Conservation (phyloP, 2,888 invertebrate species). For the Notocelia uddmanniana region DNA sequence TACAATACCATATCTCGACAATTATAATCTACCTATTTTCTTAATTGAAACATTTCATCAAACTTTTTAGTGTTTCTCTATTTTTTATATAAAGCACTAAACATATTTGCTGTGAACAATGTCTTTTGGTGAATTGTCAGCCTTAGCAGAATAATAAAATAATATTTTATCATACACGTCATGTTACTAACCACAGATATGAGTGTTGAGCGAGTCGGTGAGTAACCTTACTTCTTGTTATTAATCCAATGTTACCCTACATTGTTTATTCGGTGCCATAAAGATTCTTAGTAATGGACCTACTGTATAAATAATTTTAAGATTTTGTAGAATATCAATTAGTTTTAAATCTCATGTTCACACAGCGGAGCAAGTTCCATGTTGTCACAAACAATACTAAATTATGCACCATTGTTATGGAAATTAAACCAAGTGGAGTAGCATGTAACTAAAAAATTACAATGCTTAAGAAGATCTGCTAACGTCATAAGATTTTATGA, state of each 20-base stretch:
- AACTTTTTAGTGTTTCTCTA: slow-evolving; percentile 32
- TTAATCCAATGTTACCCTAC: slow-evolving; percentile 47
- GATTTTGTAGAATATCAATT: slow-evolving; percentile 34
- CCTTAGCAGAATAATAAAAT: slow-evolving; percentile 38
- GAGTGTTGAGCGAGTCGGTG: slow-evolving; percentile 32
- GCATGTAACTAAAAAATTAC: slow-evolving; percentile 25
- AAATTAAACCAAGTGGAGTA: slow-evolving; percentile 29
- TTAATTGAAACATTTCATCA: slow-evolving; percentile 38
- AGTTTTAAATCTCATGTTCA: slow-evolving; percentile 19
- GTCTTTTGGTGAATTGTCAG: slow-evolving; percentile 61
- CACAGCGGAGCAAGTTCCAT: slow-evolving; percentile 2
- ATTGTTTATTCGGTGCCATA: slow-evolving; percentile 70
- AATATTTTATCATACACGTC: slow-evolving; percentile 22
- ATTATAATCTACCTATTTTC: slow-evolving; percentile 37
- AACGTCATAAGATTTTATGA: slow-evolving; percentile 22
- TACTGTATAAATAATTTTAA: slow-evolving; percentile 46
- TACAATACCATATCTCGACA: slow-evolving; percentile 44
- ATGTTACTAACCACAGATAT: slow-evolving; percentile 33
- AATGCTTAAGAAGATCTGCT: slow-evolving; percentile 27
- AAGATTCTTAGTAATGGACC: slow-evolving; percentile 56
- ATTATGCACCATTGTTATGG: slow-evolving; percentile 28
- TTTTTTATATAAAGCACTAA: slow-evolving; percentile 45
- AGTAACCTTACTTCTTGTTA: slow-evolving; percentile 43
- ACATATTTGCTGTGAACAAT: slow-evolving; percentile 54
- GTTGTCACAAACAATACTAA: slow-evolving; percentile 30